Conservation (phyloP, 2,888 invertebrate species). For the Lasius platythorax region DNA sequence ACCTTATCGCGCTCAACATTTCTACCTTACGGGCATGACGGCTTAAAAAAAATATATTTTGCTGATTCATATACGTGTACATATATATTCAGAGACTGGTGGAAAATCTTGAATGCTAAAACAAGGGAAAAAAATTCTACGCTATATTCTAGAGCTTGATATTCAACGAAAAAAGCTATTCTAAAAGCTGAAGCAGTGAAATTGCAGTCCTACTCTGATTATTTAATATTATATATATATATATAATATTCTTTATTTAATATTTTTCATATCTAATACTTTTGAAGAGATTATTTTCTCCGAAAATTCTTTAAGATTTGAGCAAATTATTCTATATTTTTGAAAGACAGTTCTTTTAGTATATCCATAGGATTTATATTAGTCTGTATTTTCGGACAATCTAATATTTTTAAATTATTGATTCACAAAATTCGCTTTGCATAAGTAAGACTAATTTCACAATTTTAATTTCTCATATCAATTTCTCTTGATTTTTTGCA, state of each 20-base stretch:
- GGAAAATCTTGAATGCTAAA: background rate
- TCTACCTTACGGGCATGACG: slow-evolving; percentile 48
- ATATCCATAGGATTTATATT: background rate
- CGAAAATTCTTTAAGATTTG: no score
- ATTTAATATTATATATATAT: no score
- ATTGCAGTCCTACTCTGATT: no score
- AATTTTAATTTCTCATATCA: background rate
- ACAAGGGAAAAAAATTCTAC: background rate
- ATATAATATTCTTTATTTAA: no score
- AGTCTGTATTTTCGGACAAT: background rate
- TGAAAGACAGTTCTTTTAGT: no score
- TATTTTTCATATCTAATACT: no score
- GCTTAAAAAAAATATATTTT: slow-evolving; percentile 31
- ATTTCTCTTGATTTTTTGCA: background rate
- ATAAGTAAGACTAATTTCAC: background rate
- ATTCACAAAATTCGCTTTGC: background rate
- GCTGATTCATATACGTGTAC: slow-evolving; percentile 27
- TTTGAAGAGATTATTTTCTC: no score
- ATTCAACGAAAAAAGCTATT: background rate
- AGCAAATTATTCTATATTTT: no score
- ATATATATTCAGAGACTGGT: background rate
- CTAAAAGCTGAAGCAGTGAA: background rate
- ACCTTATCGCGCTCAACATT: slow-evolving; percentile 73
- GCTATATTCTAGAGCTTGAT: background rate
- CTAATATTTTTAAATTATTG: background rate